These are phyloP conservation scores for Scartelaos histophorus DNA, from an alignment of 2,113 vertebrate genomes.

Conservation along the genomic window DNA sequence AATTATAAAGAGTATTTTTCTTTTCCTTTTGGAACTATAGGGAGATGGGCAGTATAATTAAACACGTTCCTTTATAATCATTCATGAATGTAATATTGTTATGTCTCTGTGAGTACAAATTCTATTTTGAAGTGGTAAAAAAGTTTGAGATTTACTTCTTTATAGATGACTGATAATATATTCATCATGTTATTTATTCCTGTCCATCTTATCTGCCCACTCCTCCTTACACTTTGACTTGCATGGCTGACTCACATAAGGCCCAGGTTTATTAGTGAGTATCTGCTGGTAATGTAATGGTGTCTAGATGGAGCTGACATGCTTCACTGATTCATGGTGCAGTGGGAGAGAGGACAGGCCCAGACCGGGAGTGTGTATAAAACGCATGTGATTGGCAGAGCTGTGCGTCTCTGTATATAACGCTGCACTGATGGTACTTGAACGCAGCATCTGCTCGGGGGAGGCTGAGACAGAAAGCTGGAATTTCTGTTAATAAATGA, in stretches of 20 bases:
- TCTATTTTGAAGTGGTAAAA: too few relatives aligned
- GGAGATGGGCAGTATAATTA: too few relatives aligned
- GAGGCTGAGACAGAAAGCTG: constrained; percentile 20
- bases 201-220: constrained; percentile 17
- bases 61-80: too few relatives aligned
- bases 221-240: constrained; percentile 23
- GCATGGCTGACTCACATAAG: constrained; percentile 46
- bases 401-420: constrained; percentile 2
- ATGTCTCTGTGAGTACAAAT: too few relatives aligned
- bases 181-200: neutral
- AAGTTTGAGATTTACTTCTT: too few relatives aligned
- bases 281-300: constrained; percentile 56
- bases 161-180: neutral
- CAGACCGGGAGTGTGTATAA: constrained; percentile 30
- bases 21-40: too few relatives aligned
- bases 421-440: constrained; percentile 26
- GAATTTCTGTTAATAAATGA: constrained; percentile 10
- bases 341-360: constrained; percentile 33
- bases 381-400: constrained; percentile 54
- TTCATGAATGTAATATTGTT: too few relatives aligned
- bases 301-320: constrained; percentile 63
- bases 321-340: constrained; percentile 59
- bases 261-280: constrained; percentile 43
- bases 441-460: constrained; percentile 34
- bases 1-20: too few relatives aligned